phyloP scores from a whole-genome alignment of 2,113 vertebrate genomes.

The Jacana jacana region DNA sequence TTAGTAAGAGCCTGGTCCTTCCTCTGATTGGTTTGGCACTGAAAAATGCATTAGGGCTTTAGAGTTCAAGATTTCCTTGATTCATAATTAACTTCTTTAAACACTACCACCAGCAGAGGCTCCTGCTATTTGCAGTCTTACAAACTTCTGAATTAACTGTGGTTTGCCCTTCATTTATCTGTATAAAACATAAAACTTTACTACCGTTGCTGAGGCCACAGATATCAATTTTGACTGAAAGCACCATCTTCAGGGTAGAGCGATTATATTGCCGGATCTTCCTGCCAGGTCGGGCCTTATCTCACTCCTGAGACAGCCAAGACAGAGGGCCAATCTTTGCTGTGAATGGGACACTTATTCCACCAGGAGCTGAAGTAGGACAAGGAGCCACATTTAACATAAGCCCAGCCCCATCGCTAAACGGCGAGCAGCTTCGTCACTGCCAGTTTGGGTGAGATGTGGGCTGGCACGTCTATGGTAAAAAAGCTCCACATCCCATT shows the following conservation, averaged over 20 bases:
- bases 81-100: neutral
- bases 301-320: neutral
- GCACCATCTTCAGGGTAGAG: neutral
- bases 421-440: neutral
- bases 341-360: neutral
- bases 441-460: neutral
- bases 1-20: neutral
- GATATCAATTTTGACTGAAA: neutral
- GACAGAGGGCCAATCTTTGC: neutral
- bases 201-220: neutral
- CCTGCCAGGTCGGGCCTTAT: neutral
- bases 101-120: neutral
- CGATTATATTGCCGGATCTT: neutral
- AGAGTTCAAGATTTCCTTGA: neutral
- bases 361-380: neutral
- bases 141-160: neutral
- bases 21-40: neutral
- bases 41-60: neutral
- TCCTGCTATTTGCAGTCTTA: neutral
- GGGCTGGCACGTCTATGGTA: neutral
- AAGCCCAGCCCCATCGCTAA: neutral
- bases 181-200: neutral
- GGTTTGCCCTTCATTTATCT: neutral
- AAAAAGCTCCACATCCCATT: conserved; percentile 16
- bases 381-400: neutral